Percentiles rank a stretch among this genome's conserved stretches.
Conservation (phyloP, 2,888 invertebrate species). For the Dermolepida albohirtum region DNA sequence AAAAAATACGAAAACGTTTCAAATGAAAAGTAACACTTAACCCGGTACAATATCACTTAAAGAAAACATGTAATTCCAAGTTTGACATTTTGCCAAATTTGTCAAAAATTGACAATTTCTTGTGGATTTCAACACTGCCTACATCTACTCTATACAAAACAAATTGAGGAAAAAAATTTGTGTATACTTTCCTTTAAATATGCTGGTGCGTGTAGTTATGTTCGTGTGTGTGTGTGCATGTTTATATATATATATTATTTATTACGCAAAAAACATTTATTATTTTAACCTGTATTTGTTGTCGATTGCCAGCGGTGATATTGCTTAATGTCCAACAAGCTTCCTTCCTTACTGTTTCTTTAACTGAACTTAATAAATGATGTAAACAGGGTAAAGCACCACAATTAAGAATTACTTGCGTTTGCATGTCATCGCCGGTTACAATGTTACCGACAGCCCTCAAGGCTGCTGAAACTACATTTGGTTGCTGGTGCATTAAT, state of each 20-base stretch:
- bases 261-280: conserved; percentile 1
- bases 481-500: conserved; percentile 82
- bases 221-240: background rate
- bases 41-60: no score
- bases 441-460: conserved; percentile 98
- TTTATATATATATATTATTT: background rate
- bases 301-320: conserved; percentile 94
- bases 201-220: no score
- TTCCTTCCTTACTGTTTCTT: conserved; percentile 92
- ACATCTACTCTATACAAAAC: conserved; percentile 1
- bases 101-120: no score
- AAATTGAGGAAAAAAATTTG: background rate
- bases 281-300: conserved; percentile 85
- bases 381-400: conserved; percentile 87
- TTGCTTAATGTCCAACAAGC: conserved; percentile 98
- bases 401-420: conserved; percentile 93
- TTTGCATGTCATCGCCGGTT: conserved; percentile 96
- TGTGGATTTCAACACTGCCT: no score
- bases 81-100: no score
- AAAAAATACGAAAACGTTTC: no score
- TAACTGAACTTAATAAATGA: conserved; percentile 79
- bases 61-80: no score
- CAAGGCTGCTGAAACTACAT: conserved; percentile 91
- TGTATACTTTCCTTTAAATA: no score
- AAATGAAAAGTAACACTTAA: no score